Percentiles rank a stretch among this genome's conserved stretches.
Evolutionary conservation across 2,113 vertebrate genomes (phyloP).

Genomic region (Ptyas mucosa): DNA sequence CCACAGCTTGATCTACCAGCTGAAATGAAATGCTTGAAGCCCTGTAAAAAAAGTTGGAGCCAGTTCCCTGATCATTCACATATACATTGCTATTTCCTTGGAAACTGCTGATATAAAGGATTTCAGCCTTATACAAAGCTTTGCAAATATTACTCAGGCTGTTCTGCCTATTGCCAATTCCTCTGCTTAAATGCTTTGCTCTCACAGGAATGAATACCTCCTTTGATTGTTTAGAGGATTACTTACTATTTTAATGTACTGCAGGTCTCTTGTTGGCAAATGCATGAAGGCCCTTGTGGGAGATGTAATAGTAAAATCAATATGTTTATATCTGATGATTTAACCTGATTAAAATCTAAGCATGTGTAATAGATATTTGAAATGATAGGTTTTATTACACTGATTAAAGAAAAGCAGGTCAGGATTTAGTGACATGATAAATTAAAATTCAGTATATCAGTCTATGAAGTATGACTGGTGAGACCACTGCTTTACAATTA

Average conservation of each 20-base stretch:
- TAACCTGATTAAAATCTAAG: slow-evolving; percentile 44
- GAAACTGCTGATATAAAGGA: not conserved
- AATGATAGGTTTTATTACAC: slow-evolving; percentile 35
- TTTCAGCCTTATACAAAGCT: not conserved
- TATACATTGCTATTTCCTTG: not conserved
- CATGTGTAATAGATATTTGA: slow-evolving; percentile 30
- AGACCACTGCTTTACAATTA: not conserved
- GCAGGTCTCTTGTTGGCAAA: slow-evolving; percentile 14
- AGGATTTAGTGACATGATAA: not conserved
- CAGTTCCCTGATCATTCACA: not conserved
- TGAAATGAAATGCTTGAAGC: not conserved
- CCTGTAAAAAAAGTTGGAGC: not conserved
- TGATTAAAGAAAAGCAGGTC: slow-evolving; percentile 33
- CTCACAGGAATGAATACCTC: not conserved
- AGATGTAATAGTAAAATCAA: slow-evolving; percentile 40
- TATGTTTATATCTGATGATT: slow-evolving; percentile 39
- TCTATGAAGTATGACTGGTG: not conserved
- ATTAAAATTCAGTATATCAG: not conserved
- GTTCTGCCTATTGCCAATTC: not conserved
- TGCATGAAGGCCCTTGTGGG: slow-evolving; percentile 18
- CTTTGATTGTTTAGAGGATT: slow-evolving; percentile 27
- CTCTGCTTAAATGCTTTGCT: not conserved
- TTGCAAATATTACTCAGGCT: not conserved
- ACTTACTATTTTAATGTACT: slow-evolving; percentile 26
- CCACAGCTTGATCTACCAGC: not conserved